These are phyloP conservation scores for Sesamia inferens DNA, from an alignment of 2,888 invertebrate genomes.

Conservation along the genomic window DNA sequence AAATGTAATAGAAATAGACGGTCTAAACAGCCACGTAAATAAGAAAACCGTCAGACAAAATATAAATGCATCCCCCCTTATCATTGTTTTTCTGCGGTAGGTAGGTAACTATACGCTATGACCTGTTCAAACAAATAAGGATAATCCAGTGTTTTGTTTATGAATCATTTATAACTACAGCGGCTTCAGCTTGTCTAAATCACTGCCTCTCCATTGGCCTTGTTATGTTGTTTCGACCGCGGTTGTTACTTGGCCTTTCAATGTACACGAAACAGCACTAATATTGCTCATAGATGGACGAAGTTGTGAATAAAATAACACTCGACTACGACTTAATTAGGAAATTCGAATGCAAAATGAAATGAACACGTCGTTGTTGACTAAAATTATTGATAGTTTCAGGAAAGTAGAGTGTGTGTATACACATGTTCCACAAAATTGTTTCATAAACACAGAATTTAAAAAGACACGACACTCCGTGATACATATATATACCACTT, in stretches of 20 bases:
- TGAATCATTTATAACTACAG: conserved; percentile 65
- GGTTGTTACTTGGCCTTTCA: conserved; percentile 70
- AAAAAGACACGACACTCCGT: conserved; percentile 44
- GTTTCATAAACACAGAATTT: conserved; percentile 36
- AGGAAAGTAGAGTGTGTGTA: conserved; percentile 20
- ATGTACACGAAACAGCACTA: conserved; percentile 66
- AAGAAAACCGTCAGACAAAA: conserved; percentile 5
- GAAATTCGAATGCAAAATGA: conserved; percentile 30
- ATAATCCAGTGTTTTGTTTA: conserved; percentile 68
- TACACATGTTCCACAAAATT: conserved; percentile 27
- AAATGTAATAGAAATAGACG: conserved; percentile 46
- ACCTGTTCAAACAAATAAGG: conserved; percentile 56
- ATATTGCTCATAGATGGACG: conserved; percentile 50
- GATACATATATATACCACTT: conserved; percentile 51
- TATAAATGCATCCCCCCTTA: not conserved
- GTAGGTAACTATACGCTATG: not conserved
- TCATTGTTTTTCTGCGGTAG: conserved; percentile 1
- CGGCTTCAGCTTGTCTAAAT: conserved; percentile 63
- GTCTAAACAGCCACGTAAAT: conserved; percentile 33
- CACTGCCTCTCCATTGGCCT: conserved; percentile 76
- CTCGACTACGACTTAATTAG: conserved; percentile 42
- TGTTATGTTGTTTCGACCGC: conserved; percentile 72
- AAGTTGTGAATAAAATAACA: conserved; percentile 52
- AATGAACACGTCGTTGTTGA: conserved; percentile 21
- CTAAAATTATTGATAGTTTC: conserved; percentile 5